Percentiles rank a stretch among this genome's conserved stretches.
Evolutionary conservation across 2,888 invertebrate species (phyloP).

Genomic region (Piscicola geometra): DNA sequence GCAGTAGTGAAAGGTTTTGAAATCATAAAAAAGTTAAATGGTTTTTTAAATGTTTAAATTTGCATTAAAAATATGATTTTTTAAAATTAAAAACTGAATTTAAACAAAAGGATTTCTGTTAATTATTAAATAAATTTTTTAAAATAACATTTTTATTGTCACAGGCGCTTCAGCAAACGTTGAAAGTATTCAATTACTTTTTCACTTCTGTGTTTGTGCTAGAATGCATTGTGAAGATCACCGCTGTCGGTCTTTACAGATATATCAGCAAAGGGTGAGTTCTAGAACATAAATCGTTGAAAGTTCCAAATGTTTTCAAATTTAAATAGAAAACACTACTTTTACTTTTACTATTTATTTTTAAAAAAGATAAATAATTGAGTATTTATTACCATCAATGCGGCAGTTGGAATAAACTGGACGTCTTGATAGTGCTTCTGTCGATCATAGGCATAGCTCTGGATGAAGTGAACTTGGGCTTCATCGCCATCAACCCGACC

Average conservation of each 20-base stretch:
- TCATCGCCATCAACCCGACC: conserved; percentile 98
- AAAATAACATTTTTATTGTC: no score
- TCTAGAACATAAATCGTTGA: no score
- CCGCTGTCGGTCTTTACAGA: conserved; percentile 81
- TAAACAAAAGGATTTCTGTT: no score
- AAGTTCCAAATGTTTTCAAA: neutral
- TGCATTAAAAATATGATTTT: no score
- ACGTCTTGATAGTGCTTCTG: conserved; percentile 91
- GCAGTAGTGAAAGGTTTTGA: neutral
- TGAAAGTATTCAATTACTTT: conserved; percentile 98
- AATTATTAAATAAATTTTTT: no score
- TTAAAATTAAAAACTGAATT: no score
- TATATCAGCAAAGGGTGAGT: conserved; percentile 82
- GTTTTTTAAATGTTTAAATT: no score
- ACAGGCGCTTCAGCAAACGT: conserved; percentile 80
- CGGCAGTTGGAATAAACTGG: conserved; percentile 89
- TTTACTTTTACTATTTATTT: no score
- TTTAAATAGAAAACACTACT: no score
- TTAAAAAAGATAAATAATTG: no score
- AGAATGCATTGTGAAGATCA: conserved; percentile 90
- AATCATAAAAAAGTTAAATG: no score
- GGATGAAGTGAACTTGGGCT: conserved; percentile 92
- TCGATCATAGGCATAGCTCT: conserved; percentile 95
- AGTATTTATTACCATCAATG: neutral
- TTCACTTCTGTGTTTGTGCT: conserved; percentile 98